These are phyloP conservation scores for Elgaria multicarinata DNA, from an alignment of 2,113 vertebrate species.

Conservation along the genomic window DNA sequence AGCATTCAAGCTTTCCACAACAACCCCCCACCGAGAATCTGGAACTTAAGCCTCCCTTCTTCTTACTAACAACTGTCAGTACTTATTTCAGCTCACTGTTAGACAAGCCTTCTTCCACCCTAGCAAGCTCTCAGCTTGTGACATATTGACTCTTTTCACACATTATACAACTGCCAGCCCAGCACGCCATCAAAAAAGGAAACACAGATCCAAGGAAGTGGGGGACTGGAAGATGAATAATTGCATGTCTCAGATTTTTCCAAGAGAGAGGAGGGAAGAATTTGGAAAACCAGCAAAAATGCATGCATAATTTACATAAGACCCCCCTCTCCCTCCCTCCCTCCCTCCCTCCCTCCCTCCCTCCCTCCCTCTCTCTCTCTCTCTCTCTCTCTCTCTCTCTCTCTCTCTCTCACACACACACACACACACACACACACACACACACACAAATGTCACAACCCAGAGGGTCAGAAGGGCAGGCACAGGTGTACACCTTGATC, in stretches of 20 bases:
- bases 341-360: no score
- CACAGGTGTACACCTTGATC: neutral
- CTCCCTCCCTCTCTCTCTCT: no score
- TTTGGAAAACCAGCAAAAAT: neutral
- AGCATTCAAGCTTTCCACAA: constrained; percentile 22
- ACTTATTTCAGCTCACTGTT: constrained; percentile 47
- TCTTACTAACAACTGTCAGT: constrained; percentile 32
- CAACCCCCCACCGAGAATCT: neutral
- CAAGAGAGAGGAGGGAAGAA: neutral
- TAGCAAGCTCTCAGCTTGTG: constrained; percentile 5
- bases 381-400: no score
- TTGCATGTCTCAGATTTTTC: constrained; percentile 33
- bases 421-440: constrained; percentile 6
- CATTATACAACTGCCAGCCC: constrained; percentile 17
- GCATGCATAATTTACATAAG: constrained; percentile 57
- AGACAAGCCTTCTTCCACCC: constrained; percentile 37
- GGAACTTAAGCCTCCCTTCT: constrained; percentile 24
- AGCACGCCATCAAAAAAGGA: constrained; percentile 30
- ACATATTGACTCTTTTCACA: constrained; percentile 48
- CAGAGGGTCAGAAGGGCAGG: neutral
- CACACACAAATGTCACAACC: neutral
- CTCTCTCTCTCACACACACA: no score
- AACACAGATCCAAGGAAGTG: neutral
- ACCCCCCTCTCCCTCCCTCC: no score
- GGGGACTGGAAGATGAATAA: constrained; percentile 44